Conservation (phyloP, 2,888 invertebrate genomes). For the Rhabditoides inermis region DNA sequence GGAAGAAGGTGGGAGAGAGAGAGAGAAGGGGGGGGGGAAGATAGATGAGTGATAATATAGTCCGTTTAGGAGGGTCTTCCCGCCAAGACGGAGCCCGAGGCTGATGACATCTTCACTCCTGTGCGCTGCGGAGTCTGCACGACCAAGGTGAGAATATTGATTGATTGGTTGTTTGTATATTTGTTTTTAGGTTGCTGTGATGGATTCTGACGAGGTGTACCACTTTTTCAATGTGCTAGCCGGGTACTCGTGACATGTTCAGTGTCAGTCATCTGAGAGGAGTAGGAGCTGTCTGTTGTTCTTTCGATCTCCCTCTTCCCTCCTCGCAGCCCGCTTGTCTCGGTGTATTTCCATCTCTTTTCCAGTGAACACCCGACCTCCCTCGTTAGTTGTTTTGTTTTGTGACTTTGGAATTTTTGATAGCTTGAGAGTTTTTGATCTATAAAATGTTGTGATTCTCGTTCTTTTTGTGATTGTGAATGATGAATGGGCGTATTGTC, state of each 20-base stretch:
- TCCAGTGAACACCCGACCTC: too few relatives aligned
- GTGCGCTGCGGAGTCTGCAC: constrained; percentile 59
- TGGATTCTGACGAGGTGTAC: constrained; percentile 60
- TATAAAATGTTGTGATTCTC: too few relatives aligned
- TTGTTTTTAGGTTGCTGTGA: constrained; percentile 29
- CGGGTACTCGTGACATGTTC: constrained; percentile 54
- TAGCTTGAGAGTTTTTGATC: too few relatives aligned
- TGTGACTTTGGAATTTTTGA: too few relatives aligned
- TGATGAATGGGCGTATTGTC: constrained; percentile 9
- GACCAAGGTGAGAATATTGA: constrained; percentile 59
- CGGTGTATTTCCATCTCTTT: not conserved
- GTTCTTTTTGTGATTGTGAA: constrained; percentile 8
- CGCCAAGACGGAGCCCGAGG: not conserved
- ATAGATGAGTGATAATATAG: not conserved
- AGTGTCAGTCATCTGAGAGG: too few relatives aligned
- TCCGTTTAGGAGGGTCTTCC: not conserved
- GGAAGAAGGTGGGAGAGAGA: constrained; percentile 38
- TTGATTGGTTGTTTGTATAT: not conserved
- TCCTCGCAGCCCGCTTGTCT: not conserved
- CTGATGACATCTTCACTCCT: constrained; percentile 55
- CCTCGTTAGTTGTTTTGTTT: too few relatives aligned
- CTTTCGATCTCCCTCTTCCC: constrained; percentile 1
- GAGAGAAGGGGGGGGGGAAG: constrained; percentile 5
- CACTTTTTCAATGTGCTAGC: constrained; percentile 62
- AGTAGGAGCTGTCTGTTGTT: not conserved